A percentile compares a stretch with the other conserved stretches of the same genome.
These are phyloP conservation scores for Drosophila takahashii DNA, from an alignment of 1,140 invertebrate species.

Conservation along the genomic window DNA sequence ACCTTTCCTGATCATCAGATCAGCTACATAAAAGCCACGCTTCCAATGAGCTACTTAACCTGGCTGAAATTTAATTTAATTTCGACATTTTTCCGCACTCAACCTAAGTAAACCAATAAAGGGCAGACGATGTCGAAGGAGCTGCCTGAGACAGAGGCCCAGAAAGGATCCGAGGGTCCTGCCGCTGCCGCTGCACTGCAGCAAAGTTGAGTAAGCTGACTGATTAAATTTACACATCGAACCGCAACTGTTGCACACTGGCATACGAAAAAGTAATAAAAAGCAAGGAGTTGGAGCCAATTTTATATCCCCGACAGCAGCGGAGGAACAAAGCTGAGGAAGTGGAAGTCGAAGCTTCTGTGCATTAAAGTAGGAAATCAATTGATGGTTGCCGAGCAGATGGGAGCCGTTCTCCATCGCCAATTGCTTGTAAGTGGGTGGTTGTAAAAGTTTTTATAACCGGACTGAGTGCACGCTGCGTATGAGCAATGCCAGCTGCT, in stretches of 20 bases:
- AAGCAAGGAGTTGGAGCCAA: conserved; percentile 24
- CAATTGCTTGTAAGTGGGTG: conserved; percentile 69
- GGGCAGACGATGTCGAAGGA: neutral
- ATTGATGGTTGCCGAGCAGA: conserved; percentile 63
- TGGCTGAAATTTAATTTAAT: conserved; percentile 62
- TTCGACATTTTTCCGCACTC: conserved; percentile 41
- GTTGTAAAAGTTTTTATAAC: conserved; percentile 62
- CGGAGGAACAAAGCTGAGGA: conserved; percentile 46
- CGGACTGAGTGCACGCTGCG: conserved; percentile 30
- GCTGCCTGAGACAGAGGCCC: conserved; percentile 1
- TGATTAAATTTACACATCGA: conserved; percentile 80
- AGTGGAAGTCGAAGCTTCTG: conserved; percentile 15
- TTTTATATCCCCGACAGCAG: conserved; percentile 51
- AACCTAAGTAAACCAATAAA: conserved; percentile 41
- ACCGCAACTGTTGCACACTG: conserved; percentile 71
- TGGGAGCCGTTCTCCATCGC: conserved; percentile 48
- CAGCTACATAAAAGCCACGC: conserved; percentile 1
- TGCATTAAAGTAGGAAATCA: conserved; percentile 54
- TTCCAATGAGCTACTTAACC: conserved; percentile 29
- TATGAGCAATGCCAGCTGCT: conserved; percentile 50
- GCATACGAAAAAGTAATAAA: conserved; percentile 37
- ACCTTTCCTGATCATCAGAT: neutral
- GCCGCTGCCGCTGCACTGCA: conserved; percentile 16
- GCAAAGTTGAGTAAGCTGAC: conserved; percentile 61
- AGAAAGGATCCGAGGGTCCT: conserved; percentile 2